Evolutionary conservation across 2,888 invertebrate species (phyloP).

Genomic region (Pammene aurita): DNA sequence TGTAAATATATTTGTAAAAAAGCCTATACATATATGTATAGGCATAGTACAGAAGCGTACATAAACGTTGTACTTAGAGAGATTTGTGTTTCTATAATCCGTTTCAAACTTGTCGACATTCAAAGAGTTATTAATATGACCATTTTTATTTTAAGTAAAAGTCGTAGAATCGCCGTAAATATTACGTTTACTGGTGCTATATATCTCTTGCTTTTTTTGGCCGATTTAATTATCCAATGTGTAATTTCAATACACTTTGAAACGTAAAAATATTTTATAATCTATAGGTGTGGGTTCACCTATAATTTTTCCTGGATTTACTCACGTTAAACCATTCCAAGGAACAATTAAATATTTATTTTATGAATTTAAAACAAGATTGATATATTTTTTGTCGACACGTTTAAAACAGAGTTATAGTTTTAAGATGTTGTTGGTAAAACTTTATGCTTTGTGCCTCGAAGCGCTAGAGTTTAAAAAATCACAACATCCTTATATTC

Average conservation of each 20-base stretch:
- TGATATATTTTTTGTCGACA: neutral
- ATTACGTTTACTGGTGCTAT: too few species aligned
- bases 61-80: slow-evolving; percentile 67
- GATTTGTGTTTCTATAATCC: slow-evolving; percentile 50
- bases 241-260: too few species aligned
- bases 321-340: too few species aligned
- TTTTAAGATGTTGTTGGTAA: slow-evolving; percentile 58
- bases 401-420: slow-evolving; percentile 42
- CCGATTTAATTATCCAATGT: too few species aligned
- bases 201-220: too few species aligned
- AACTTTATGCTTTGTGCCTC: slow-evolving; percentile 55
- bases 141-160: too few species aligned
- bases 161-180: too few species aligned
- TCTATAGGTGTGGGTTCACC: too few species aligned
- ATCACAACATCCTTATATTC: slow-evolving; percentile 85
- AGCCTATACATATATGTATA: slow-evolving; percentile 73
- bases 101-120: slow-evolving; percentile 6
- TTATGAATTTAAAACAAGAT: too few species aligned
- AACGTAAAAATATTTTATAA: too few species aligned
- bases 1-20: slow-evolving; percentile 75
- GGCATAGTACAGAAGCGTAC: slow-evolving; percentile 58
- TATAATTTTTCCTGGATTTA: too few species aligned
- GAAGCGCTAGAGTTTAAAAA: slow-evolving; percentile 54
- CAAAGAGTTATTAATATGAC: neutral
- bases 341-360: too few species aligned